Evolutionary conservation across 2,113 vertebrate genomes (phyloP).

Genomic region (Corvus moneduloides): DNA sequence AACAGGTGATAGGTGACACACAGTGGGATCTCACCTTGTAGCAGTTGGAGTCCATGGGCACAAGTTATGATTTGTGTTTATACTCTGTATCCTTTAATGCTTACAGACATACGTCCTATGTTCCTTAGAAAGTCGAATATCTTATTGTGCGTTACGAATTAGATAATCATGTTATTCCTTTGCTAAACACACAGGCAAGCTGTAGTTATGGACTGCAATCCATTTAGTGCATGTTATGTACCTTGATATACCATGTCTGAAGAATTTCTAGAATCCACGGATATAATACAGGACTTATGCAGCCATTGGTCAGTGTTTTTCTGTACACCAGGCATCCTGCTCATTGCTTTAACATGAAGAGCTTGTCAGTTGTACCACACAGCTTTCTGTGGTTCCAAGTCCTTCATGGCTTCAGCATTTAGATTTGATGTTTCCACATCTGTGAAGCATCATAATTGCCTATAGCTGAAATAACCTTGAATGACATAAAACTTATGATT

Average conservation of each 20-base stretch:
- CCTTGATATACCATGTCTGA: not conserved
- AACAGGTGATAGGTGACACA: not conserved
- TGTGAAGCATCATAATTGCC: not conserved
- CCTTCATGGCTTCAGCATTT: not conserved
- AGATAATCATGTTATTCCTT: not conserved
- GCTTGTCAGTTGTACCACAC: not conserved
- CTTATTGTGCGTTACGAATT: not conserved
- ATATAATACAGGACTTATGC: not conserved
- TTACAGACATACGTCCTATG: fast-evolving
- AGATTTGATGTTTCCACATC: not conserved
- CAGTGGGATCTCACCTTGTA: not conserved
- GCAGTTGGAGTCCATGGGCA: not conserved
- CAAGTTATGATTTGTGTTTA: not conserved
- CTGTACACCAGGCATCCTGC: not conserved
- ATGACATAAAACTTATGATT: not conserved
- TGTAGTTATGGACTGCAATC: not conserved
- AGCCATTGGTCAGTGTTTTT: not conserved
- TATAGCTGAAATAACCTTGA: not conserved
- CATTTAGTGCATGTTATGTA: not conserved
- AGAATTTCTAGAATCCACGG: not conserved
- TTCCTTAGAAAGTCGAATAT: not conserved
- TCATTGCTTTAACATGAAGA: not conserved
- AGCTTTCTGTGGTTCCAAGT: not conserved
- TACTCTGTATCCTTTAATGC: not conserved
- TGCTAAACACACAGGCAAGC: not conserved